A percentile compares a stretch with the other conserved stretches of the same genome.
phyloP scores from a whole-genome alignment of 2,888 invertebrate genomes.

The Diaphora mendica region DNA sequence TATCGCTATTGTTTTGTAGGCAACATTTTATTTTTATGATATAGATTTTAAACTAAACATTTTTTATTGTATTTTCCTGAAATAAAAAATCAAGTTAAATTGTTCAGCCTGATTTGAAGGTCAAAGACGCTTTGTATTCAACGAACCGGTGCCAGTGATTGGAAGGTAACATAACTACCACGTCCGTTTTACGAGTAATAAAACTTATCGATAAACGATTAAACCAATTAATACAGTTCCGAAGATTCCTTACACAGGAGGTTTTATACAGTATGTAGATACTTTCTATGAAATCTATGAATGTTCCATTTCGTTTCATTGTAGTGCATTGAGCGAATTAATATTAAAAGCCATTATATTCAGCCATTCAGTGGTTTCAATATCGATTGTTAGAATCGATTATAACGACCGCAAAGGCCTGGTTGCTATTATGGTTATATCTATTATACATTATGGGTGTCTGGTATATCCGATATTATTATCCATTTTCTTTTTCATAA shows the following conservation, averaged over 20 bases:
- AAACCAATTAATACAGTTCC: conserved; percentile 33
- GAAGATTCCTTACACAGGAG: conserved; percentile 28
- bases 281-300: conserved; percentile 12
- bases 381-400: conserved; percentile 6
- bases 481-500: not conserved
- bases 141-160: conserved; percentile 21
- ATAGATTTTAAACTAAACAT: not conserved
- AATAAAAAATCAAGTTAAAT: not conserved
- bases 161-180: conserved; percentile 41
- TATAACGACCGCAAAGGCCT: not conserved
- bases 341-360: conserved; percentile 7
- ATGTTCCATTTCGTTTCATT: conserved; percentile 2
- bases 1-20: not conserved
- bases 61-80: not conserved
- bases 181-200: conserved; percentile 35
- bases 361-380: conserved; percentile 1
- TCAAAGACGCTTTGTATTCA: conserved; percentile 15
- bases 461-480: not conserved
- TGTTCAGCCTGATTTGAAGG: not conserved
- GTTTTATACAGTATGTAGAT: not conserved
- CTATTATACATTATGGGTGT: not conserved
- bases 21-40: not conserved
- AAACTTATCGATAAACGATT: conserved; percentile 31
- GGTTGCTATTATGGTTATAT: conserved; percentile 3
- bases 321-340: conserved; percentile 7